Evolutionary conservation across 53 echinoderm and acorn worm species (phyloP), one percentile per base, ranked within the genome.

Genomic region (Luidia sarsii): DNA sequence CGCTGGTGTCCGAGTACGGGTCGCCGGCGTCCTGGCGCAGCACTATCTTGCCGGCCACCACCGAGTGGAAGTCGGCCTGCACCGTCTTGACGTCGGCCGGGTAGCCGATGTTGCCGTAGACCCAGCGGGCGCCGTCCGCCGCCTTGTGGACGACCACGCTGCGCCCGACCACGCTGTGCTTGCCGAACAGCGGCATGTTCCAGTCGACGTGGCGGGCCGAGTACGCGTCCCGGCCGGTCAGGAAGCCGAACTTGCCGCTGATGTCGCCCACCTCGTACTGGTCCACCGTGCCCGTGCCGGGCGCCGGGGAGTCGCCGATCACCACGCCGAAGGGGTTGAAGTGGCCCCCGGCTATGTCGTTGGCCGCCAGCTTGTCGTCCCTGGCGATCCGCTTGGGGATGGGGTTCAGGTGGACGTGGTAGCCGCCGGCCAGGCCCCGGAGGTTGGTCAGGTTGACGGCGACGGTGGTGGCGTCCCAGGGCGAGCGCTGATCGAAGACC

Each of bases 391-490:
- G 81, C 33, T 61, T 70, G 11, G 89, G 87, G 2, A 87, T 85
- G 0, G 99, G 99, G 33, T 86, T 86, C 45, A 89, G 73, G 54
- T 99, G 99, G 21, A 99, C 89, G 53, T 99, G 99, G 87, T 91
- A 99, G 7, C 91, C 93, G 11, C 87, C 87, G 9, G 91, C 93
- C 66, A 94, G 29, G 0, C 62, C 34, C 28, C 54, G 48, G 14
- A 94, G 81, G 53, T 99, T 99, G 3, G 39, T 20, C 18, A 99
- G 45, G 45, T 86, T 59, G 11, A 89, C 87, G 1, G 50, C 43
- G 24, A 99, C 81, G 19, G 4, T 46, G 31, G 99, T 99, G 1
- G 86, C 31, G 18, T 99, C 97, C 54, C 67, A 89, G 1, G 87
- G 89, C 18, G 99, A 99, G 2, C 75, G 61, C 39, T 99, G 99